Evolutionary conservation across 2,113 vertebrate species (phyloP).

Genomic region (Arvicanthis niloticus): DNA sequence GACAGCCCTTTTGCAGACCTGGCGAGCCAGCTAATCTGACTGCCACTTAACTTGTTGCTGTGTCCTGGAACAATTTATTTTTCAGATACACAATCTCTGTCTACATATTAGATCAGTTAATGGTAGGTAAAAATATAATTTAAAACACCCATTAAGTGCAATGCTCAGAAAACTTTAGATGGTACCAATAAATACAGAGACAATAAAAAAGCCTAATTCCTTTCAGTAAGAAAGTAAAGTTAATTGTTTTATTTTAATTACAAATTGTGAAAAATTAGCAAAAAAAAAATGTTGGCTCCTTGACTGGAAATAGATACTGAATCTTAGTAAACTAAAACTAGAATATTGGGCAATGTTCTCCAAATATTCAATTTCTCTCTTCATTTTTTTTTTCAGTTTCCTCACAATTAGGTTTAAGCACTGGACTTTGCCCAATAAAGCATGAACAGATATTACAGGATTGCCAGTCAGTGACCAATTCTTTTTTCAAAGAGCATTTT

Average conservation of each 20-base stretch:
- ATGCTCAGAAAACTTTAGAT: constrained; percentile 3
- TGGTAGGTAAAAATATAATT: not conserved
- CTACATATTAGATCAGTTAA: not conserved
- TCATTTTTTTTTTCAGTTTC: not conserved
- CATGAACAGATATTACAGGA: not conserved
- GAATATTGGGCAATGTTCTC: not conserved
- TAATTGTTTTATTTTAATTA: constrained; percentile 46
- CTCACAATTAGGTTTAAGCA: not conserved
- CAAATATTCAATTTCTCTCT: constrained; percentile 44
- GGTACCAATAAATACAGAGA: not conserved
- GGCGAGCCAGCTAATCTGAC: constrained; percentile 41
- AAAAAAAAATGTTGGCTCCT: not conserved
- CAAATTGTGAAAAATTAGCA: constrained; percentile 18
- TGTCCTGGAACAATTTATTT: not conserved
- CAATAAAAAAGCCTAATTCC: not conserved
- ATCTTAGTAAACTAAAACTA: constrained; percentile 45
- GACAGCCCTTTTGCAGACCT: constrained; percentile 33
- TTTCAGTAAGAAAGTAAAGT: constrained; percentile 22
- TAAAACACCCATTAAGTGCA: constrained; percentile 11
- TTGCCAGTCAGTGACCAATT: not conserved
- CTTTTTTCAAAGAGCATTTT: not conserved
- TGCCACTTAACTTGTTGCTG: constrained; percentile 17
- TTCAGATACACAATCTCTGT: not conserved
- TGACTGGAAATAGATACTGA: constrained; percentile 36
- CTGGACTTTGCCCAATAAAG: not conserved